Evolutionary conservation across 2,113 vertebrate genomes (phyloP), one percentile per base, ranked within the genome.

Genomic region (Pseudopipra pipra): DNA sequence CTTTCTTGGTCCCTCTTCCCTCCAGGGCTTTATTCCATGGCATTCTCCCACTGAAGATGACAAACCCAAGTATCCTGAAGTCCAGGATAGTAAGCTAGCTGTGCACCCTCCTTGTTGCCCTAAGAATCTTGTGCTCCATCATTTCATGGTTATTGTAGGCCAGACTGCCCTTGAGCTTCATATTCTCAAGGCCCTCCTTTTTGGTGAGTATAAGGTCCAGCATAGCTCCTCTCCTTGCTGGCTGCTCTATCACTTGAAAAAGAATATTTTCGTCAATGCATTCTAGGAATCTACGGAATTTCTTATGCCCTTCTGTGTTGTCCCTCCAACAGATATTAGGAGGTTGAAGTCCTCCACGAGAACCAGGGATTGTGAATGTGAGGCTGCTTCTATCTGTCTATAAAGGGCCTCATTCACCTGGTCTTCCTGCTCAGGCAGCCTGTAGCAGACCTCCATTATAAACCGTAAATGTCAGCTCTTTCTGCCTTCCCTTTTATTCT

Each of bases 61-160:
- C 27, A 28, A 55, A 15, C 6, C 6, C 19, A 47, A 9, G 12
- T 65, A 10, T 71, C 28, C 19, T 71, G 28, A 54, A 61, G 15
- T 7, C 55, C 47, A 70, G 20, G 24, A 9, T 7, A 62, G 15
- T 30, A 20, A 78, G 28, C 15, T 67, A 43, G 25, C 31, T 58
- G 20, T 51, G 20, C n/a, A 67, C 30, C 4, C 35, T 71, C 39
- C 8, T 46, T 0, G 0, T 7, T 41, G 23, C 10, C n/a, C 39
- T 39, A n/a, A 78, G 44, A 15, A 28, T 14, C 28, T 54, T 31
- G 11, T 54, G 31, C 14, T 52, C 20, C 35, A 52, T 41, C 35
- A 41, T 71, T 47, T 7, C 47, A 62, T 46, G 18, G 47, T 30
- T 39, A 18, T 39, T 54, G 56, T 23, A 62, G 12, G 9, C 28